Conservation (phyloP, 1,140 invertebrate species). For the Heliconius congener region DNA sequence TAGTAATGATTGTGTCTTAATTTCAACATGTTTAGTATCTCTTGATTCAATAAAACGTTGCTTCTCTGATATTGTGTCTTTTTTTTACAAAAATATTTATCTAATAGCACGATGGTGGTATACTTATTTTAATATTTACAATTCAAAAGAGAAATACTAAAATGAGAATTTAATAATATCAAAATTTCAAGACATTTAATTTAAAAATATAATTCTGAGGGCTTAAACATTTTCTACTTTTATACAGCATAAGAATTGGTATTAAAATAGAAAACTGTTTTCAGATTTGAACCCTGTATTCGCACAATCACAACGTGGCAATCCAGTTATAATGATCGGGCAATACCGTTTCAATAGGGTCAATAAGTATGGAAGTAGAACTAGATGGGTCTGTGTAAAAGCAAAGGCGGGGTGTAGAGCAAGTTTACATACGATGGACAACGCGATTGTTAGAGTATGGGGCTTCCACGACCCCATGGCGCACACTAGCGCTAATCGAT, state of each 20-base stretch:
- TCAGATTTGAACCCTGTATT: slow-evolving; percentile 74
- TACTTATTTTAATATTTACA: too few relatives aligned
- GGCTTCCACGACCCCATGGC: slow-evolving; percentile 71
- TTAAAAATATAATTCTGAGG: neutral
- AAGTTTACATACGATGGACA: slow-evolving; percentile 72
- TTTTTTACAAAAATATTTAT: neutral
- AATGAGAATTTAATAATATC: too few relatives aligned
- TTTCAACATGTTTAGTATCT: neutral
- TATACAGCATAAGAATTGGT: slow-evolving; percentile 24
- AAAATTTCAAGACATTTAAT: neutral
- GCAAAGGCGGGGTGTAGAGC: slow-evolving; percentile 73
- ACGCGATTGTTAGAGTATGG: slow-evolving; percentile 75
- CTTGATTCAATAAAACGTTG: neutral
- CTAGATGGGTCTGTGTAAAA: slow-evolving; percentile 75
- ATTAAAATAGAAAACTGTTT: slow-evolving; percentile 50
- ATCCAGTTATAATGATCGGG: slow-evolving; percentile 77
- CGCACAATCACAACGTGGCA: slow-evolving; percentile 71
- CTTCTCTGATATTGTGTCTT: neutral
- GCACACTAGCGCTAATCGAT: slow-evolving; percentile 71
- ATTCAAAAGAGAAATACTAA: too few relatives aligned
- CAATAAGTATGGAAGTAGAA: slow-evolving; percentile 68
- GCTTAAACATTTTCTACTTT: slow-evolving; percentile 10
- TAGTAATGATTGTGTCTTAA: neutral
- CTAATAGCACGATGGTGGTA: neutral
- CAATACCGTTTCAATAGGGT: slow-evolving; percentile 74